Evolutionary conservation across 1,140 invertebrate species (phyloP), one percentile per base, ranked within the genome.

Genomic region (Archegozetes longisetosus): DNA sequence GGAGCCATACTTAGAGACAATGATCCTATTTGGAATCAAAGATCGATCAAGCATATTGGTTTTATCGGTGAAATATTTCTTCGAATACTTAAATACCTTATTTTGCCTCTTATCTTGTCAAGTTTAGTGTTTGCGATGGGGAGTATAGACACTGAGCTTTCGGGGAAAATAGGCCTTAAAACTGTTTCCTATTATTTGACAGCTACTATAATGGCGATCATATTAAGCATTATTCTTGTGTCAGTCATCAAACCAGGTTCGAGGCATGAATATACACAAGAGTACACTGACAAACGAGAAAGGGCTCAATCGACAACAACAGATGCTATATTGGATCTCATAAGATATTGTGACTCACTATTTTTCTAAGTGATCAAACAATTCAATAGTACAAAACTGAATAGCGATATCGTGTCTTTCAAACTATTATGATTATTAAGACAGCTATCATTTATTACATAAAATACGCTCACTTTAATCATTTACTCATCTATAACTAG

Each of bases 261-360:
- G 17, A 67, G 69, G 68, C 61, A 40, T n/a, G 49, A n/a, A n/a
- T n/a, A 71, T 53, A 78, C 80, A 23, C 26, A 20, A 2, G 20
- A n/a, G 4, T 1, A 53, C n/a, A 24, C 12, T 9, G 47, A 49
- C 12, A 25, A 2, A 27, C 20, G 6, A 9, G 20, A 52, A 9
- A 69, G 71, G 9, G 70, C 72, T 53, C 69, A 71, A 64, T 81
- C 88, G 13, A 81, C 87, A 50, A 91, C 90, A 1, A 76, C 84
- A 1, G 92, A 97, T 70, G 92, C 91, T 4, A 75, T 96, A 23
- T 78, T 97, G 69, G 93, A 97, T 79, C 78, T 97, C 64, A 77
- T 94, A 66, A 83, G 92, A 91, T 94, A 75, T 73, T n/a, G n/a
- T n/a, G n/a, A n/a, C n/a, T n/a, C n/a, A n/a, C n/a, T n/a, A n/a